Evolutionary conservation across 2,888 invertebrate species (phyloP).

Genomic region (Tetrapedia diversipes): DNA sequence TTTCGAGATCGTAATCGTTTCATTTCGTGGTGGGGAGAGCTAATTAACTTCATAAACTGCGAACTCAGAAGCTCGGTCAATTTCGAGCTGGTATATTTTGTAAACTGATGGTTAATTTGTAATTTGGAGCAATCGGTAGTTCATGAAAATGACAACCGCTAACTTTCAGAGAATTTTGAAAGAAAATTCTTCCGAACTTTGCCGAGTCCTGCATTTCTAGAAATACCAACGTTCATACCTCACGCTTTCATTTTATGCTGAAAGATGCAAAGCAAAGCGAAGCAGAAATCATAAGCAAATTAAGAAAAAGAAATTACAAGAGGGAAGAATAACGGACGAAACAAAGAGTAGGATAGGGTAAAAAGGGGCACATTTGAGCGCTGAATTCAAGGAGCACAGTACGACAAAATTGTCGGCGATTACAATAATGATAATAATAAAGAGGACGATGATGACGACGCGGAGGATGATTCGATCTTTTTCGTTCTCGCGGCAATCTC

Average conservation of each 20-base stretch:
- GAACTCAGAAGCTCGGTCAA: background rate
- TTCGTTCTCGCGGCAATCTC: constrained; percentile 32
- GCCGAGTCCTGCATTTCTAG: no score
- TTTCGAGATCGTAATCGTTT: constrained; percentile 5
- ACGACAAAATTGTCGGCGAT: constrained; percentile 43
- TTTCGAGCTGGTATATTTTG: background rate
- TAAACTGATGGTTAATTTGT: background rate
- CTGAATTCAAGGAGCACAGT: constrained; percentile 28
- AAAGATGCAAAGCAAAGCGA: no score
- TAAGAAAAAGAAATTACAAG: background rate
- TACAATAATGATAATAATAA: constrained; percentile 55
- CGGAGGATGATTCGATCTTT: constrained; percentile 57
- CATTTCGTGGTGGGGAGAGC: background rate
- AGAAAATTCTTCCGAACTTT: no score
- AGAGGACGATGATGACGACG: constrained; percentile 35
- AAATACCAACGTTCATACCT: no score
- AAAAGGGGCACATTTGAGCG: background rate
- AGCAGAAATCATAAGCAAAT: no score
- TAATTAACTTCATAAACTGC: constrained; percentile 13
- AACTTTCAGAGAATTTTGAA: no score
- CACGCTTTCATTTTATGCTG: no score
- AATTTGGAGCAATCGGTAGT: no score
- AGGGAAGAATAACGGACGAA: background rate
- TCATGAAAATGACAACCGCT: no score
- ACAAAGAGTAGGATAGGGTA: background rate